phyloP scores from a whole-genome alignment of 23 tunicate species.

The Ciona savignyi region DNA sequence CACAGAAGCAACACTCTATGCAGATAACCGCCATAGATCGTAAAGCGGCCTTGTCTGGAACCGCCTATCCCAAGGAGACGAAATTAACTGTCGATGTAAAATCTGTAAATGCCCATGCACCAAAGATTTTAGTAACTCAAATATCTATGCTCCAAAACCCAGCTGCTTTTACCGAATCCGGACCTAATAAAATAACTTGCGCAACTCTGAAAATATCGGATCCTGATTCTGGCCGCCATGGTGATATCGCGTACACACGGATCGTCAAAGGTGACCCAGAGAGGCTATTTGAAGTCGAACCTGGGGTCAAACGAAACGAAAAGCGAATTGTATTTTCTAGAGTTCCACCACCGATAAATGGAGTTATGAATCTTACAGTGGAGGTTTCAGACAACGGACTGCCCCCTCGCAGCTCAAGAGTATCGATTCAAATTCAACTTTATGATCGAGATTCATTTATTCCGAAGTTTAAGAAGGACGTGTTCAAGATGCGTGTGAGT shows the following conservation, averaged over 20 bases:
- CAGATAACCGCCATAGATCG: constrained; percentile 40
- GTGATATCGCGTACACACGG: constrained; percentile 10
- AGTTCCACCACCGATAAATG: constrained; percentile 13
- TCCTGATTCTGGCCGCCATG: constrained; percentile 31
- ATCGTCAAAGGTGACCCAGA: constrained; percentile 19
- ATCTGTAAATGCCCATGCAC: constrained; percentile 32
- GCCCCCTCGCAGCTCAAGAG: constrained; percentile 20
- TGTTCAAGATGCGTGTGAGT: constrained; percentile 9
- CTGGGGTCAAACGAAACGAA: constrained; percentile 4
- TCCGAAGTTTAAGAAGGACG: constrained; percentile 18
- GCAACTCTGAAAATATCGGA: constrained; percentile 32
- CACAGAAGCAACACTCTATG: constrained; percentile 41
- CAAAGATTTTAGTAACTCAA: constrained; percentile 14
- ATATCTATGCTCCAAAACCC: not conserved
- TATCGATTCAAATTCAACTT: constrained; percentile 7
- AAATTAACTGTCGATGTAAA: constrained; percentile 28
- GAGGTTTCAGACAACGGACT: constrained; percentile 36
- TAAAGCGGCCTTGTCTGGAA: constrained; percentile 29
- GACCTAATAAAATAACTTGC: not conserved
- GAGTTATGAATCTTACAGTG: constrained; percentile 18
- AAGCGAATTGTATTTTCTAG: constrained; percentile 14
- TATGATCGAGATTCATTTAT: constrained; percentile 8
- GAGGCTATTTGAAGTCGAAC: constrained; percentile 16
- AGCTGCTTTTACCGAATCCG: not conserved
- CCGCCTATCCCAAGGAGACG: constrained; percentile 35